Evolutionary conservation across 2,888 invertebrate species (phyloP).

Genomic region (Trachelus troglodyta): DNA sequence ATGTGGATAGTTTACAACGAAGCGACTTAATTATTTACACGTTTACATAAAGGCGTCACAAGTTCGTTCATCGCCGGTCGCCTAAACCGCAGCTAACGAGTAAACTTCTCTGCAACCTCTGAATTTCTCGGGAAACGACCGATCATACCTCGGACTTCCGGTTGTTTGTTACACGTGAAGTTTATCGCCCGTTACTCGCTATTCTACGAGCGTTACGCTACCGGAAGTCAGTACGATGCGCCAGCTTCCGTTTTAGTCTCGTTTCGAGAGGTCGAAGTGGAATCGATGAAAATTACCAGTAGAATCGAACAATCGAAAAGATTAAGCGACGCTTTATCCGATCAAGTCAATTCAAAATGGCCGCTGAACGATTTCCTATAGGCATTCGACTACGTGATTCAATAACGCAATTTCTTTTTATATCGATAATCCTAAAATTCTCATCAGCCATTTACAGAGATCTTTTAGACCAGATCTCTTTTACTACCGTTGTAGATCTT

Average conservation of each 20-base stretch:
- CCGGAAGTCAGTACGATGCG: slow-evolving; percentile 27
- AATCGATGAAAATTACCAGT: neutral
- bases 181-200: slow-evolving; percentile 29
- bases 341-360: neutral
- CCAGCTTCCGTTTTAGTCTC: slow-evolving; percentile 24
- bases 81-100: neutral
- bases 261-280: neutral
- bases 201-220: slow-evolving; percentile 29
- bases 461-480: neutral
- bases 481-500: neutral
- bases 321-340: neutral
- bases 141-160: neutral
- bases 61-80: neutral
- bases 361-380: neutral
- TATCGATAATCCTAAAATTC: neutral
- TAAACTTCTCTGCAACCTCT: neutral
- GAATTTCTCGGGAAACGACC: neutral
- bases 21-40: neutral
- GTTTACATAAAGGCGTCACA: neutral
- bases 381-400: neutral
- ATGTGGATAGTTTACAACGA: neutral
- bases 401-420: neutral
- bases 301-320: no score
- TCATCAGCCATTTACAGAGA: neutral
- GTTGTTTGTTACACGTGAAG: neutral